Evolutionary conservation across 2,888 invertebrate species (phyloP).

Genomic region (Ophioninae sp.): DNA sequence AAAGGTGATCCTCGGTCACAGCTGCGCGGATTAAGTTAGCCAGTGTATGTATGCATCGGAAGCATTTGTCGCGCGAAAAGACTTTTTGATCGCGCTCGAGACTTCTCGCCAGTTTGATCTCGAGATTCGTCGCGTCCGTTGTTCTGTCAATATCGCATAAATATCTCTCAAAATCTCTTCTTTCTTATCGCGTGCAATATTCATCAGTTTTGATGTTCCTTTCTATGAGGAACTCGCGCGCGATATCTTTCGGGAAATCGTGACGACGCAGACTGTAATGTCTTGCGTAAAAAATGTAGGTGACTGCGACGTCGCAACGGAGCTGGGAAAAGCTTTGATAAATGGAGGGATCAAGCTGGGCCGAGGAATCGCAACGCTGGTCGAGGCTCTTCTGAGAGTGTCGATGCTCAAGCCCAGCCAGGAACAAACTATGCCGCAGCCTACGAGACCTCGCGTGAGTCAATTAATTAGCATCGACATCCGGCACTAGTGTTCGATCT

Average conservation of each 20-base stretch:
- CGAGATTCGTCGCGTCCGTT: conserved; percentile 29
- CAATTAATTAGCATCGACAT: conserved; percentile 10
- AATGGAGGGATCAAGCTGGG: conserved; percentile 72
- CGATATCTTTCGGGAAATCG: background rate
- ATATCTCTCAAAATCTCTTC: background rate
- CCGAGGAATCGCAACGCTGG: conserved; percentile 78
- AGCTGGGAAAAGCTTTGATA: conserved; percentile 73
- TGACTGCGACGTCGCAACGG: conserved; percentile 73
- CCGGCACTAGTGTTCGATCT: background rate
- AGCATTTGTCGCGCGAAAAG: conserved; percentile 67
- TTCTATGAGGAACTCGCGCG: background rate
- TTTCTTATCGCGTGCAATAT: background rate
- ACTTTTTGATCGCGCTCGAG: conserved; percentile 65
- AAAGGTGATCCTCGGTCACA: conserved; percentile 67
- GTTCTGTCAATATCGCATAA: conserved; percentile 1
- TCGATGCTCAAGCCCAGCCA: conserved; percentile 82
- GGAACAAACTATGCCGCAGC: conserved; percentile 82
- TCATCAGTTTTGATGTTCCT: background rate
- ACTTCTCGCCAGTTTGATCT: conserved; percentile 47
- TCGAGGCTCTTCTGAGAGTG: conserved; percentile 83
- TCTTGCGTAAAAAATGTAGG: conserved; percentile 66
- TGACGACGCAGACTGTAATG: conserved; percentile 33
- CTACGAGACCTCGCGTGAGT: conserved; percentile 82
- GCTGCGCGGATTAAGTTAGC: conserved; percentile 73
- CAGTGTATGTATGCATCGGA: conserved; percentile 55